phyloP scores from a whole-genome alignment of 2,113 vertebrate genomes.

The Cyanoramphus novaezelandiae region DNA sequence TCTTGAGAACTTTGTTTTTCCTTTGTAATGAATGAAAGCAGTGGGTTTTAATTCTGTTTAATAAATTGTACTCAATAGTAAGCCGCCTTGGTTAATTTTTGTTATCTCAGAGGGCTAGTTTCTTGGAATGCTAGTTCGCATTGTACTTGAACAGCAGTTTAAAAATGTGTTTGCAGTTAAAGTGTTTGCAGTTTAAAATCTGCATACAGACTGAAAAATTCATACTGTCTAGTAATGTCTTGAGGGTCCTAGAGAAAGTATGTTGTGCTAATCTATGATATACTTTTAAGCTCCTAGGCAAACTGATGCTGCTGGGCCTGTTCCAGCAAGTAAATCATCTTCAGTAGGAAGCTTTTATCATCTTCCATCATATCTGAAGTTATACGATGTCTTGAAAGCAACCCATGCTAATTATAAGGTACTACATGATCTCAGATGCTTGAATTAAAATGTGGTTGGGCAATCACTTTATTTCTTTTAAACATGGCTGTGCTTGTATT shows the following conservation, averaged over 20 bases:
- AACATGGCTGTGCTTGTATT: not conserved
- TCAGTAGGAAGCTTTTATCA: conserved; percentile 93
- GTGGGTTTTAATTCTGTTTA: not conserved
- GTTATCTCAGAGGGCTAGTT: not conserved
- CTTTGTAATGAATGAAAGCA: not conserved
- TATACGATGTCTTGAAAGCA: conserved; percentile 95
- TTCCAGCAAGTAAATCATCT: conserved; percentile 86
- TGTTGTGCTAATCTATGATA: not conserved
- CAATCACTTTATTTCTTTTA: not conserved
- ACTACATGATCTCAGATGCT: not conserved
- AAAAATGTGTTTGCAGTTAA: too few relatives aligned
- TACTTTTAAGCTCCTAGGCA: conserved; percentile 80
- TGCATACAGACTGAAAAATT: not conserved
- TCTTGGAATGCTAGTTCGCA: not conserved
- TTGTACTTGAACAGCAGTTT: not conserved
- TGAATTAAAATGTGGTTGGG: not conserved
- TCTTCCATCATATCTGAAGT: conserved; percentile 92
- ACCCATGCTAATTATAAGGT: conserved; percentile 98
- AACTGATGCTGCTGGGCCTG: conserved; percentile 80
- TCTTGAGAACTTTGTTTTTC: not conserved
- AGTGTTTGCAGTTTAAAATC: not conserved
- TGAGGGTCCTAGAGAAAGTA: not conserved
- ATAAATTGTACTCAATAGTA: not conserved
- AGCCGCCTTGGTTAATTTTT: not conserved
- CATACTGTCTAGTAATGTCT: not conserved